A percentile compares a stretch with the other conserved stretches of the same genome.
phyloP scores from a whole-genome alignment of 2,888 invertebrate genomes.

The Eubasilissa splendida region DNA sequence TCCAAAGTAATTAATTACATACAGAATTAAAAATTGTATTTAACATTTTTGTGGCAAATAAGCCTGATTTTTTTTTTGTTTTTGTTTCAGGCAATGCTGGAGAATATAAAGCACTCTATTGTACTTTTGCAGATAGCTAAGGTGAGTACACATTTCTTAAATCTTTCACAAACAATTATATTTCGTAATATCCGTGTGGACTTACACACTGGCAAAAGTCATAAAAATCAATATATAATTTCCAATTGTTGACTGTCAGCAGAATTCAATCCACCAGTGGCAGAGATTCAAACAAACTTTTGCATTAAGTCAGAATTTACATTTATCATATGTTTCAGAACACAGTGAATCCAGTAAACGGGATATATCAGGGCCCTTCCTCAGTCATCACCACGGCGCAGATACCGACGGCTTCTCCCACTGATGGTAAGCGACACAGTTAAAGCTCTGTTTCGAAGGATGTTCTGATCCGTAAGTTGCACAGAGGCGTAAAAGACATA shows the following conservation, averaged over 20 bases:
- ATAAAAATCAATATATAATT: no score
- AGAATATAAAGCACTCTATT: constrained; percentile 98
- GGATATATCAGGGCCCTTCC: constrained; percentile 84
- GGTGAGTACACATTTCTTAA: constrained; percentile 70
- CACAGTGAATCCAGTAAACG: constrained; percentile 92
- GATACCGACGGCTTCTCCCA: constrained; percentile 51
- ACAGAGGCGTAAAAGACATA: no score
- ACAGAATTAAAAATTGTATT: background rate
- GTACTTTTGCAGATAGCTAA: constrained; percentile 98
- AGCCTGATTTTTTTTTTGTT: constrained; percentile 17
- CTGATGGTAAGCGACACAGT: constrained; percentile 48
- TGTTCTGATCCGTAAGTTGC: no score
- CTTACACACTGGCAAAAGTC: no score
- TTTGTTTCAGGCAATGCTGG: constrained; percentile 86
- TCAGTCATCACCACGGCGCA: constrained; percentile 61
- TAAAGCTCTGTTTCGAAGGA: no score
- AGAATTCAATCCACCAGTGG: no score
- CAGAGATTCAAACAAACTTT: no score
- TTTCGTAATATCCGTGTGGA: no score
- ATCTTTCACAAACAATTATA: no score
- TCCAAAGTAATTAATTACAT: background rate
- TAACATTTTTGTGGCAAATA: background rate
- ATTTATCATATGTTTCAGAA: constrained; percentile 72
- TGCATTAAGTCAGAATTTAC: constrained; percentile 35
- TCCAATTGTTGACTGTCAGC: no score